Evolutionary conservation across 2,797 vertebrate species (phyloP), one percentile per base, ranked within the genome.

Genomic region (Chanos chanos): DNA sequence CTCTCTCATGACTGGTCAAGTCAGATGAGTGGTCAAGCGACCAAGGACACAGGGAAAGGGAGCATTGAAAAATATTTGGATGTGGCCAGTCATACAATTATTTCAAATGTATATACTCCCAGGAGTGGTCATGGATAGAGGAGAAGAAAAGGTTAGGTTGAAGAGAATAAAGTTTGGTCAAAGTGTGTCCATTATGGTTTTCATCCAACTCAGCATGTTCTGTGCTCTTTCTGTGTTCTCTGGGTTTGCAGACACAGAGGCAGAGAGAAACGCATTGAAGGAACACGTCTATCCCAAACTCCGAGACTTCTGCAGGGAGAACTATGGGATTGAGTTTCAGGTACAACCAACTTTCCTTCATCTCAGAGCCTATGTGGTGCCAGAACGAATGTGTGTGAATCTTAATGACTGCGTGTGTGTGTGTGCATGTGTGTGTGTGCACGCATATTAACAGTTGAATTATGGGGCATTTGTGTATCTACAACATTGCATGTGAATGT

Each of bases 251-350:
- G 96, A 99, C 84, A 97, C 96, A 2, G 91, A 93, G 81, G 96
- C 95, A 31, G 96, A 99, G 89, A 92, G 96, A 77, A 94, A 88
- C 0, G 92, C 94, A 2, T 84, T 99, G 49, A 94, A 92, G 83
- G 94, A 99, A 78, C 94, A 97, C 2, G 92, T 98, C 53, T 98
- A 97, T 81, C 96, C 96, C 54, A 99, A 98, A 74, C 85, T 99
- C 66, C 89, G 96, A 72, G 96, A 99, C 87, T 99, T 99, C 91
- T 99, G 96, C 90, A 90, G 96, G 81, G 96, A 99, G 87, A 99
- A 97, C 82, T 99, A 99, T 77, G 95, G 95, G 49, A 89, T 99
- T 81, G 96, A 99, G 86, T 99, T 99, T 83, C 96, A 99, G 94
- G 96, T 99, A 88, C 84, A 7, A 1, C 19, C 22, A 8, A 4